Conservation (phyloP, 2,888 invertebrate genomes). For the Oscheius sp. region DNA sequence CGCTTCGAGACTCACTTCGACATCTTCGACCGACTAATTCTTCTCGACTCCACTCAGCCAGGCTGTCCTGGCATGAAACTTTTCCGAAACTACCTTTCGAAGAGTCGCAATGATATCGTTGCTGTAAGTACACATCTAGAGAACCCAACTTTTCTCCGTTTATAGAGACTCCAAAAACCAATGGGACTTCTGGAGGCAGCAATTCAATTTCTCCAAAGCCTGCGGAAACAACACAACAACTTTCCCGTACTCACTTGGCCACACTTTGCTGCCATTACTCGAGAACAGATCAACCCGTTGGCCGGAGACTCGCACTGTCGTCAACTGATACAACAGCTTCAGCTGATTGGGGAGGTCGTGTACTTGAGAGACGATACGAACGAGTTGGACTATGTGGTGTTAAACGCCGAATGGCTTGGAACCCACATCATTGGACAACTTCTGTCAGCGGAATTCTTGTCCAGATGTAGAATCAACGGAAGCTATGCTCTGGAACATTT, state of each 20-base stretch:
- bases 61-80: conserved; percentile 79
- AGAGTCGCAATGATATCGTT: conserved; percentile 77
- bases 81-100: conserved; percentile 78
- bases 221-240: conserved; percentile 78
- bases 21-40: conserved; percentile 78
- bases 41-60: conserved; percentile 80
- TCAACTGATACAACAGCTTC: conserved; percentile 80
- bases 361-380: conserved; percentile 78
- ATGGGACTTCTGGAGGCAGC: conserved; percentile 80
- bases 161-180: conserved; percentile 77
- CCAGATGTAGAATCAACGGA: conserved; percentile 80
- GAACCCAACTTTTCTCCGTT: conserved; percentile 35
- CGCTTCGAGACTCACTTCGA: conserved; percentile 79
- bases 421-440: conserved; percentile 81
- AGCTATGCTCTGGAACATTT: conserved; percentile 83
- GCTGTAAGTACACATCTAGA: conserved; percentile 27
- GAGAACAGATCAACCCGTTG: conserved; percentile 79
- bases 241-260: conserved; percentile 80
- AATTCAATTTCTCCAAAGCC: conserved; percentile 73
- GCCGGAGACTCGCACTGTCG: conserved; percentile 80
- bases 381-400: conserved; percentile 79
- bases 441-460: conserved; percentile 76
- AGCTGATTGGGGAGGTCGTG: conserved; percentile 80
- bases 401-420: conserved; percentile 82
- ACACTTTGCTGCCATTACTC: conserved; percentile 76